Conservation (phyloP, 2,888 invertebrate genomes). For the Drosophila dives region DNA sequence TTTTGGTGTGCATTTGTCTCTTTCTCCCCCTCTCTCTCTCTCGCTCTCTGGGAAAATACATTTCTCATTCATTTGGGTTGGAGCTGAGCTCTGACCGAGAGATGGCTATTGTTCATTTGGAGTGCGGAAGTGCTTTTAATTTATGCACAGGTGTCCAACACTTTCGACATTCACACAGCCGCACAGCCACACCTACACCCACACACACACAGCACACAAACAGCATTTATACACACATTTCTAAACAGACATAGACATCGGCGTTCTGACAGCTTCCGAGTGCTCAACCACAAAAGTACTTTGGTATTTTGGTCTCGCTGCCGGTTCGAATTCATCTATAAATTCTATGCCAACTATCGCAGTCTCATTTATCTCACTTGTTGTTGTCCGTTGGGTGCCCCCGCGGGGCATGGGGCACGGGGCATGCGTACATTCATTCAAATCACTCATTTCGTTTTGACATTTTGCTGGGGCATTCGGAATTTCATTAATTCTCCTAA, state of each 20-base stretch:
- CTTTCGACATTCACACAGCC: constrained; percentile 36
- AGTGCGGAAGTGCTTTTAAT: constrained; percentile 63
- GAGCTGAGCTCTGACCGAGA: constrained; percentile 21
- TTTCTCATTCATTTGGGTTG: constrained; percentile 53
- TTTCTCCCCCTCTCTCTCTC: neutral
- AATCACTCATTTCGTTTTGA: constrained; percentile 65
- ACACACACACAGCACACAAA: neutral
- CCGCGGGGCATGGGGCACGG: neutral
- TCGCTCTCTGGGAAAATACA: constrained; percentile 16
- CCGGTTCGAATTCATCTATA: constrained; percentile 31
- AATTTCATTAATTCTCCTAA: constrained; percentile 63
- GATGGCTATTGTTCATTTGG: constrained; percentile 57
- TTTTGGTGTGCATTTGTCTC: neutral
- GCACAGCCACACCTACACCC: neutral
- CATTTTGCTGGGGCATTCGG: constrained; percentile 58
- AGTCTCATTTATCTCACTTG: constrained; percentile 62
- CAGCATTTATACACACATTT: neutral
- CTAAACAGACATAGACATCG: constrained; percentile 22
- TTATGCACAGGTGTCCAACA: constrained; percentile 67
- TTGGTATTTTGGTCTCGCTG: constrained; percentile 48
- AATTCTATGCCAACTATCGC: constrained; percentile 26
- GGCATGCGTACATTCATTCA: constrained; percentile 42
- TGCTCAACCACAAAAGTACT: constrained; percentile 48
- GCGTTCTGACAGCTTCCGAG: constrained; percentile 15
- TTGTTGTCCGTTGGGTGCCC: constrained; percentile 29